These are phyloP conservation scores for Melipona bicolor DNA, from an alignment of 2,888 invertebrate genomes.

Conservation along the genomic window DNA sequence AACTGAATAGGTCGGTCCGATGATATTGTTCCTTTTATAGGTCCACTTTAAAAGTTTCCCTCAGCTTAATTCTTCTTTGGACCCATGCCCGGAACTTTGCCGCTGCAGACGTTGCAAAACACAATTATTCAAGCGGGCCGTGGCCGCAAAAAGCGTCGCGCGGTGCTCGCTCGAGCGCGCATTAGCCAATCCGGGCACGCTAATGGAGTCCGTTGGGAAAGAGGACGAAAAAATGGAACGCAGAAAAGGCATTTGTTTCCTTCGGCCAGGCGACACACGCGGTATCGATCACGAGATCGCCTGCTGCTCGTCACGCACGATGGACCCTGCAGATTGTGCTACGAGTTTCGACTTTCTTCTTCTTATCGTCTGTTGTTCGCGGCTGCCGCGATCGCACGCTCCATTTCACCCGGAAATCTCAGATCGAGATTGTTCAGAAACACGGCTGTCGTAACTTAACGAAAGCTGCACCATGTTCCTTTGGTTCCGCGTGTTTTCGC, in stretches of 20 bases:
- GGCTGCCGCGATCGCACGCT: constrained; percentile 42
- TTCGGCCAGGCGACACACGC: constrained; percentile 60
- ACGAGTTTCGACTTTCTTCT: constrained; percentile 51
- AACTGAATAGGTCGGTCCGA: constrained; percentile 46
- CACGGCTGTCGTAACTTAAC: constrained; percentile 10
- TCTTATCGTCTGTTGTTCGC: not conserved
- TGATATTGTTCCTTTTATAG: constrained; percentile 68
- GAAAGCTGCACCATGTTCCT: not conserved
- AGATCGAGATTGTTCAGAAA: constrained; percentile 7
- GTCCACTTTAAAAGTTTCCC: constrained; percentile 66
- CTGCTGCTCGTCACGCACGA: constrained; percentile 55
- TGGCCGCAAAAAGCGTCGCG: constrained; percentile 65
- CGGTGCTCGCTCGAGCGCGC: constrained; percentile 72
- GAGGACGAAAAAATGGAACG: constrained; percentile 55
- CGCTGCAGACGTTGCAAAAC: constrained; percentile 76
- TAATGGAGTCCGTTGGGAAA: constrained; percentile 65
- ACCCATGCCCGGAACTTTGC: constrained; percentile 65
- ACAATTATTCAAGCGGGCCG: constrained; percentile 78
- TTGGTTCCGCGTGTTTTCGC: not conserved
- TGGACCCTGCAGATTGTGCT: constrained; percentile 42
- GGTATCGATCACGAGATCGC: constrained; percentile 57
- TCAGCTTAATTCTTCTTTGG: constrained; percentile 69
- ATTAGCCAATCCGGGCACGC: constrained; percentile 62
- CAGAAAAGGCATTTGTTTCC: constrained; percentile 51
- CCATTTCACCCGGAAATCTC: constrained; percentile 45